These are phyloP conservation scores for Ranitomeya imitator DNA, from an alignment of 2,113 vertebrate genomes.

Conservation along the genomic window DNA sequence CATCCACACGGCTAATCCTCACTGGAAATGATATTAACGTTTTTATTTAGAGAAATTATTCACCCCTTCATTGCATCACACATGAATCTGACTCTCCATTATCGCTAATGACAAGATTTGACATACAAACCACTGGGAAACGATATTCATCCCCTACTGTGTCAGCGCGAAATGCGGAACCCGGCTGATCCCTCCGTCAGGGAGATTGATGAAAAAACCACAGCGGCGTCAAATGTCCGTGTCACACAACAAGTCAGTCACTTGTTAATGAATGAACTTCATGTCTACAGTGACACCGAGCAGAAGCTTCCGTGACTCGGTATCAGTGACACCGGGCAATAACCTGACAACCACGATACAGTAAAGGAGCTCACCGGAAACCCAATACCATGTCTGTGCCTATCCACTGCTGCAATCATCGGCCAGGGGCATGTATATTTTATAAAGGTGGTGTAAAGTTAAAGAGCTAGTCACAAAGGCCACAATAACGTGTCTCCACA, in stretches of 20 bases:
- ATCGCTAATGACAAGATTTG: not conserved
- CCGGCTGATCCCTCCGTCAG: not conserved
- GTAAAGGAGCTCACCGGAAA: not conserved
- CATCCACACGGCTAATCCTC: too few relatives aligned
- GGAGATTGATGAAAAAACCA: conserved; percentile 17
- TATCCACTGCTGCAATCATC: not conserved
- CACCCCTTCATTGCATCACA: not conserved
- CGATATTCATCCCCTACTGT: not conserved
- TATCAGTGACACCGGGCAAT: conserved; percentile 24
- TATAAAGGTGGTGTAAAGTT: not conserved
- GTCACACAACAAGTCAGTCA: conserved; percentile 36
- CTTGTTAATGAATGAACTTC: conserved; percentile 21
- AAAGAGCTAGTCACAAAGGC: not conserved
- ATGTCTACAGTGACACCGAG: conserved; percentile 35
- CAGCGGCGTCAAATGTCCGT: conserved; percentile 34
- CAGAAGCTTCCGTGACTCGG: not conserved
- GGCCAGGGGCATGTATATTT: not conserved
- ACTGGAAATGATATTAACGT: not conserved
- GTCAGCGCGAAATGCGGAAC: not conserved
- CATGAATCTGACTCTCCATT: not conserved
- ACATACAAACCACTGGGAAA: not conserved
- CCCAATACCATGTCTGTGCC: not conserved
- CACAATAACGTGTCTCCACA: not conserved
- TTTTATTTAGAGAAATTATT: not conserved
- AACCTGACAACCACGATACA: conserved; percentile 12